Base-by-base conservation (phyloP, 2,888 invertebrate species). In the Synanthedon andrenaeformis region DNA sequence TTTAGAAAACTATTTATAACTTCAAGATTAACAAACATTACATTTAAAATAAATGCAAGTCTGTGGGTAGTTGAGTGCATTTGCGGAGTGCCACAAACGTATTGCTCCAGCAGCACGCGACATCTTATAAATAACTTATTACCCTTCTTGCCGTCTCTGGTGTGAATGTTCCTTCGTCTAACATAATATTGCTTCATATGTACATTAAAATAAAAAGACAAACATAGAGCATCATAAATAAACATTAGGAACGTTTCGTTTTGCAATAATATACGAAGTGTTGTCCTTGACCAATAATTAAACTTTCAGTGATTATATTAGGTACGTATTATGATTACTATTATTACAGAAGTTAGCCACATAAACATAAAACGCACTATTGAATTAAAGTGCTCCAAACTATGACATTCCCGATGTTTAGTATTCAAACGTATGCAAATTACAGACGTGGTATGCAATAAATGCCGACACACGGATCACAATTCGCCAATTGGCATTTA, bases 351-450 rank as follows among this genome's bases (percentile, higher is more conserved):
- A 23, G 14, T 45, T 17, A 13, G 23, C 8, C 14, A 66, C 72
- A 79, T 81, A 78, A 79, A 70, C 76, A 73, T 77, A 79, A 77
- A 86, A 80, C 74, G 80, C 82, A 83, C 75, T 79, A 82, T 85
- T 82, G 82, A 85, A 85, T 86, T 85, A 84, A 80, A 84, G 76
- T 78, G 74, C 75, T 79, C 74, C 72, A 79, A 80, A 78, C 82
- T 76, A 67, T 84, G 82, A 80, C 83, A 78, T 72, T 68, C 66
- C 60, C 62, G 69, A 72, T 75, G 82, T 81, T 86, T 84, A 83
- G 79, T 85, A 86, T 87, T 85, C 86, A 87, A 86, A 87, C 86
- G 80, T 81, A 86, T 87, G 86, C 84, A 86, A 86, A 87, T 87
- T 82, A 77, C 80, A 80, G 79, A 80, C 85, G 84, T 82, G 84